Evolutionary conservation across 1,140 invertebrate genomes (phyloP).

Genomic region (Neotoxoptera formosana): DNA sequence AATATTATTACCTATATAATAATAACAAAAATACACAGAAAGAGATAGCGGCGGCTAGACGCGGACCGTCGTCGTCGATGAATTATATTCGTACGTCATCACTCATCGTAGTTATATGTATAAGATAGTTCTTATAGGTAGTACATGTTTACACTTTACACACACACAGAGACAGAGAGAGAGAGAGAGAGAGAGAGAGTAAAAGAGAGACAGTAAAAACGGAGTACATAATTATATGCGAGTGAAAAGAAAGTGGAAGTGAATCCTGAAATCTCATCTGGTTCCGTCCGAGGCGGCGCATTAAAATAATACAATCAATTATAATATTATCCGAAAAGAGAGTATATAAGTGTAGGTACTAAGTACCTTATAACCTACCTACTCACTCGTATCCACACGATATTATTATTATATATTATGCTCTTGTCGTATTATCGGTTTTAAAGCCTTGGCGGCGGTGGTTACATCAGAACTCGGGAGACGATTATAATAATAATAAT

Average conservation of each 20-base stretch:
- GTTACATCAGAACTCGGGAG: background rate
- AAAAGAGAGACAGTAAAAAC: background rate
- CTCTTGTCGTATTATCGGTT: background rate
- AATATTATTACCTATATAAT: background rate
- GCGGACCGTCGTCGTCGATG: background rate
- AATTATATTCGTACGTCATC: background rate
- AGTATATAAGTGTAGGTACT: background rate
- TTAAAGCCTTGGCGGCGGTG: background rate
- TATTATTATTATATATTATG: too few species aligned
- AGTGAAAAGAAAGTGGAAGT: constrained; percentile 30
- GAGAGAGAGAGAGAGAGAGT: background rate
- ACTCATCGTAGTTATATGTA: background rate
- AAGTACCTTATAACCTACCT: background rate
- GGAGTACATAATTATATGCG: background rate
- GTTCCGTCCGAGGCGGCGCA: background rate
- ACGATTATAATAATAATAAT: background rate
- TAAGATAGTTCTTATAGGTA: background rate
- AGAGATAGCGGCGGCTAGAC: background rate
- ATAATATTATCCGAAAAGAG: background rate
- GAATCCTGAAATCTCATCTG: background rate
- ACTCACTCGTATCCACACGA: too few species aligned
- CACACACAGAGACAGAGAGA: background rate
- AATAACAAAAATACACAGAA: constrained; percentile 1
- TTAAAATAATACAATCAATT: background rate
- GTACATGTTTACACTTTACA: background rate